A percentile compares a stretch with the other conserved stretches of the same genome.
Conservation (phyloP, 2,888 invertebrate species). For the Fissipunctia ypsillon region DNA sequence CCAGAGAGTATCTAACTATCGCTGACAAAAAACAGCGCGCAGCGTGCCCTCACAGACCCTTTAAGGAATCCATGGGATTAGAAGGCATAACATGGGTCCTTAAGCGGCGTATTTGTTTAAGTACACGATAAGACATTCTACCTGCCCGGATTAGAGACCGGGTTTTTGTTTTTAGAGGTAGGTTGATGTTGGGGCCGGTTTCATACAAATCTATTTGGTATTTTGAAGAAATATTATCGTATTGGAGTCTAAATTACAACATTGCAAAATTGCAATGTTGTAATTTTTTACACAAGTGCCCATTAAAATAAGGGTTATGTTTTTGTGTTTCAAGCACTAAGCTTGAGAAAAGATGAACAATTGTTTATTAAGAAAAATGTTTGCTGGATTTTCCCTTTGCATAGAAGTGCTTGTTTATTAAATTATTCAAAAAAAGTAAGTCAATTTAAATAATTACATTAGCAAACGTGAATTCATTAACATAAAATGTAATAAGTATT, state of each 20-base stretch:
- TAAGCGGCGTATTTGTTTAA: conserved; percentile 71
- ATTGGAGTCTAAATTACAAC: too few species aligned
- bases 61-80: conserved; percentile 60
- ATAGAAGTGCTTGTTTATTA: neutral
- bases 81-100: conserved; percentile 50
- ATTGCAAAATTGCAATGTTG: too few species aligned
- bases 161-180: conserved; percentile 55
- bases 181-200: neutral
- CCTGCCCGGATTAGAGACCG: conserved; percentile 68
- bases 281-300: neutral
- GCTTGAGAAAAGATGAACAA: neutral
- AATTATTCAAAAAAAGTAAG: neutral
- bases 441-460: neutral
- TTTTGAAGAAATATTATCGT: neutral
- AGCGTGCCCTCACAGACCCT: conserved; percentile 43
- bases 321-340: too few species aligned
- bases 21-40: conserved; percentile 45
- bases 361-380: too few species aligned
- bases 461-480: neutral
- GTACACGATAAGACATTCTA: conserved; percentile 71
- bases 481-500: neutral
- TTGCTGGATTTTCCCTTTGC: neutral
- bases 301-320: too few species aligned
- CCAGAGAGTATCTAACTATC: conserved; percentile 6
- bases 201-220: neutral